Evolutionary conservation across 2,113 vertebrate genomes (phyloP).

Genomic region (Struthio camelus): DNA sequence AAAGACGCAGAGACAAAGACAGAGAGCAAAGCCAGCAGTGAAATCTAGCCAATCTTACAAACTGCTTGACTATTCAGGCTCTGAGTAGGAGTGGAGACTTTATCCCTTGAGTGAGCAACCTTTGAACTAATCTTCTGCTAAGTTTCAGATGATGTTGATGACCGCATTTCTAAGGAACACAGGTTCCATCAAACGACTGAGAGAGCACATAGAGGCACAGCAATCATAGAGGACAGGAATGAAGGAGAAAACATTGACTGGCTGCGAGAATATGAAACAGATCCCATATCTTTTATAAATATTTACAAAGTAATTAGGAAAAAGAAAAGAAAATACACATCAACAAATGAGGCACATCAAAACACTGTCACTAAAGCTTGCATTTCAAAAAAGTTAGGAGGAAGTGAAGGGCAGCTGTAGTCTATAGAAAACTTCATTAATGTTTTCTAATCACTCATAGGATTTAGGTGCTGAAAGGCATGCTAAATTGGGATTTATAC

Average conservation of each 20-base stretch:
- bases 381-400: constrained; percentile 58
- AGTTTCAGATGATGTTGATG: neutral
- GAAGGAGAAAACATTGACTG: neutral
- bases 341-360: constrained; percentile 62
- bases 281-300: constrained; percentile 54
- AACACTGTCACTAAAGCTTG: constrained; percentile 56
- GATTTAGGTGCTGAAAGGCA: constrained; percentile 79
- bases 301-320: constrained; percentile 54
- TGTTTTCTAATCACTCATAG: constrained; percentile 77
- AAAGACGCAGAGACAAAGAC: constrained; percentile 19
- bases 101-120: neutral
- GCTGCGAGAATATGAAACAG: constrained; percentile 13
- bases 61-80: constrained; percentile 8
- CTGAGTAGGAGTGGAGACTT: neutral
- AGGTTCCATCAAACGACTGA: neutral
- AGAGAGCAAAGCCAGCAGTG: neutral
- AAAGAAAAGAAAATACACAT: constrained; percentile 40
- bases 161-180: neutral
- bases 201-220: neutral
- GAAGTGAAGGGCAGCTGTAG: constrained; percentile 59
- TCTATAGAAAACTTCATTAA: constrained; percentile 71
- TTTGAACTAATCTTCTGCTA: neutral
- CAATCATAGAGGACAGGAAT: neutral
- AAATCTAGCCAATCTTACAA: constrained; percentile 23
- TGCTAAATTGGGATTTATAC: constrained; percentile 76